phyloP scores from a whole-genome alignment of 1,140 invertebrate genomes.

The Ruditapes philippinarum region DNA sequence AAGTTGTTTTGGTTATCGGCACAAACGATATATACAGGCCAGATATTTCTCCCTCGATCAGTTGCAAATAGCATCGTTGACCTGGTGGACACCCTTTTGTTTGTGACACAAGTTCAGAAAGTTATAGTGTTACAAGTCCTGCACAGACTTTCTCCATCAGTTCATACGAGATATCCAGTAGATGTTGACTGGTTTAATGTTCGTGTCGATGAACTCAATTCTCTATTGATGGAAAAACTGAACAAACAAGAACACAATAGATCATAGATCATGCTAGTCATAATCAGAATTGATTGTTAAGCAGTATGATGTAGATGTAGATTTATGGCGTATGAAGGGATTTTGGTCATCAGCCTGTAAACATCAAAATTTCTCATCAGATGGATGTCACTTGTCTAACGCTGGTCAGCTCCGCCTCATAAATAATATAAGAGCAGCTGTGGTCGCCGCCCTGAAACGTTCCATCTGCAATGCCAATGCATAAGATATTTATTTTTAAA shows the following conservation, averaged over 20 bases:
- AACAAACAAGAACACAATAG: neutral
- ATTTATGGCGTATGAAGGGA: no score
- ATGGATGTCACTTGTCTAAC: no score
- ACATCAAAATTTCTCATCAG: no score
- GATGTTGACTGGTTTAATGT: constrained; percentile 22
- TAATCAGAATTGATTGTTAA: no score
- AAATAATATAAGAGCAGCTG: no score
- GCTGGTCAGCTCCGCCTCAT: no score
- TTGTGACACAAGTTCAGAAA: neutral
- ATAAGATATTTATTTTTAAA: neutral
- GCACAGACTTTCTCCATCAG: neutral
- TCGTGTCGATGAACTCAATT: constrained; percentile 37
- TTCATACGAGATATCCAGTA: neutral
- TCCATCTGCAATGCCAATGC: no score
- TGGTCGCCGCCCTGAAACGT: no score
- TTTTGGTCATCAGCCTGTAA: no score
- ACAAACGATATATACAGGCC: neutral
- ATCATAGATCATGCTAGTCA: no score
- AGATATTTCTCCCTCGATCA: no score
- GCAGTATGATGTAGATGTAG: no score
- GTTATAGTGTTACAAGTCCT: constrained; percentile 45
- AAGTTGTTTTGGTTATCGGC: neutral
- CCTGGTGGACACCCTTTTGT: constrained; percentile 36
- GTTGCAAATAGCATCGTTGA: neutral
- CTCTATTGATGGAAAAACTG: neutral